Percentiles rank a stretch among this genome's conserved stretches.
phyloP scores from a whole-genome alignment of 2,888 invertebrate species.

The Clostera curtula region DNA sequence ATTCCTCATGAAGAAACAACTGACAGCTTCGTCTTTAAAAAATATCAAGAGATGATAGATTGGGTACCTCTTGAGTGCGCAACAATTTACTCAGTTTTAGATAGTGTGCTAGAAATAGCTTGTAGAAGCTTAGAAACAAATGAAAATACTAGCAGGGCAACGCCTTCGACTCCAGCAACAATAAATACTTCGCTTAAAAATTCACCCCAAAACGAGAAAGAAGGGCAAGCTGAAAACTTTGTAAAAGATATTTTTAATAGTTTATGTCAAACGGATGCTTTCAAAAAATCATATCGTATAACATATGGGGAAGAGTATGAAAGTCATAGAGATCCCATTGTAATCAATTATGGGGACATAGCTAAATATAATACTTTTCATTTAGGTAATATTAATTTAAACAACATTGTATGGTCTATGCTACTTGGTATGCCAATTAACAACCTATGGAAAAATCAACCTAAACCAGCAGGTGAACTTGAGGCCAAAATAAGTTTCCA shows the following conservation, averaged over 20 bases:
- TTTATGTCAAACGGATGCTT: constrained; percentile 38
- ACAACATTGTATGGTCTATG: constrained; percentile 41
- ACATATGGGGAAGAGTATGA: constrained; percentile 59
- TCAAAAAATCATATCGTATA: constrained; percentile 44
- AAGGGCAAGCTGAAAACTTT: constrained; percentile 37
- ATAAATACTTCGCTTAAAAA: constrained; percentile 18
- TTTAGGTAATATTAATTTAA: constrained; percentile 48
- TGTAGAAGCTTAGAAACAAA: constrained; percentile 23
- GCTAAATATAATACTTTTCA: constrained; percentile 54
- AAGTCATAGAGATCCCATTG: constrained; percentile 43
- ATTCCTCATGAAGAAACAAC: constrained; percentile 32
- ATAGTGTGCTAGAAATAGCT: constrained; percentile 45
- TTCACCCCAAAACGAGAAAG: constrained; percentile 26
- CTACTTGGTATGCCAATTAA: constrained; percentile 49
- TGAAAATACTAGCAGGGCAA: constrained; percentile 28
- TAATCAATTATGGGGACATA: constrained; percentile 52
- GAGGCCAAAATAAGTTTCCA: constrained; percentile 60
- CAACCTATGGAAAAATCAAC: constrained; percentile 42
- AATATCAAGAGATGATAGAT: constrained; percentile 33
- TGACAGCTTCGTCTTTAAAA: constrained; percentile 12
- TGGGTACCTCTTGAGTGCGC: constrained; percentile 51
- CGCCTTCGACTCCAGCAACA: constrained; percentile 28
- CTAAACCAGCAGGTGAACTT: constrained; percentile 29
- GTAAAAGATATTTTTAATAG: constrained; percentile 45
- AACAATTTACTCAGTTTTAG: constrained; percentile 48